Conservation (phyloP, 2,888 invertebrate genomes). For the Subacronicta megacephala region DNA sequence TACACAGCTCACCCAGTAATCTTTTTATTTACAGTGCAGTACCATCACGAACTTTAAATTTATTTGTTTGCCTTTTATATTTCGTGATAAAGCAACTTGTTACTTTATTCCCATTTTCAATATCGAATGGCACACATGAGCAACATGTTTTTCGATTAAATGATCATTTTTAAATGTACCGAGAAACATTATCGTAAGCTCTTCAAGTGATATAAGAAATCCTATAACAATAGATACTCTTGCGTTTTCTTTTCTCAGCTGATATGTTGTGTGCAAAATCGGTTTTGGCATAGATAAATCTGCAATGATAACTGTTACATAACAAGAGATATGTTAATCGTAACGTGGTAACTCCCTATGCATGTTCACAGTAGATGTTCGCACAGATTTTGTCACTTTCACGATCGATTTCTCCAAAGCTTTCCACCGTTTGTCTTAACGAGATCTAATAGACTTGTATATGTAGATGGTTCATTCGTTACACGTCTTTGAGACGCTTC, state of each 20-base stretch:
- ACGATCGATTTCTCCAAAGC: conserved; percentile 79
- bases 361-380: conserved; percentile 61
- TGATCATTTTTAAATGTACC: not conserved
- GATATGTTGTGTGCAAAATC: conserved; percentile 6
- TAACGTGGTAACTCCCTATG: conserved; percentile 34
- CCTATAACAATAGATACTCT: conserved; percentile 2
- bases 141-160: too few species aligned
- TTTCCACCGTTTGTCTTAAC: conserved; percentile 67
- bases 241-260: conserved; percentile 4
- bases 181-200: conserved; percentile 1
- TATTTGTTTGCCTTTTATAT: conserved; percentile 5
- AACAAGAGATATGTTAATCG: conserved; percentile 27
- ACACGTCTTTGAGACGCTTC: conserved; percentile 39
- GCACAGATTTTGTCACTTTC: conserved; percentile 80
- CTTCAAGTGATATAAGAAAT: not conserved
- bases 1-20: conserved; percentile 16
- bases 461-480: conserved; percentile 49
- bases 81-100: not conserved
- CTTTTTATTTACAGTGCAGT: conserved; percentile 23
- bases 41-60: conserved; percentile 36
- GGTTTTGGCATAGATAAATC: conserved; percentile 17
- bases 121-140: too few species aligned
- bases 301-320: conserved; percentile 18
- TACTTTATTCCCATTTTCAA: too few species aligned
- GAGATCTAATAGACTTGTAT: conserved; percentile 54